Conservation (phyloP, 1,140 invertebrate genomes). For the Listronotus oregonensis region DNA sequence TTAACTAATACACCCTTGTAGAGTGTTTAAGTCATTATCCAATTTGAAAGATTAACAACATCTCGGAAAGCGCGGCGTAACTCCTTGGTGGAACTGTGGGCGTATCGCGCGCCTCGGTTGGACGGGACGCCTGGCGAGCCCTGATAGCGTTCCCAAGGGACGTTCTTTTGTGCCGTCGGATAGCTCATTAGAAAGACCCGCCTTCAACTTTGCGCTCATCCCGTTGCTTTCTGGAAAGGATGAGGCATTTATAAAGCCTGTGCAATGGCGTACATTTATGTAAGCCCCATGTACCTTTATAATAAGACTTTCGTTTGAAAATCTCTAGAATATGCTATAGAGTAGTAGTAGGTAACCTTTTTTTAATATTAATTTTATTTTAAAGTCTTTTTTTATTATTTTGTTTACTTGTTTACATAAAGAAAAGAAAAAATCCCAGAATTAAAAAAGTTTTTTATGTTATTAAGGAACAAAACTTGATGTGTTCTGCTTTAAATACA, state of each 20-base stretch:
- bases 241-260: not conserved
- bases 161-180: conserved; percentile 4
- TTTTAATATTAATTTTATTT: no score
- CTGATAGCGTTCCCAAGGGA: conserved; percentile 5
- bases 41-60: not conserved
- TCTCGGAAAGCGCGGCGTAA: not conserved
- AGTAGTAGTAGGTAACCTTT: no score
- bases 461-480: no score
- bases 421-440: no score
- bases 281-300: no score
- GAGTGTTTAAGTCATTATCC: not conserved
- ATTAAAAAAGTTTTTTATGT: no score
- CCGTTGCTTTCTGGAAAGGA: conserved; percentile 6
- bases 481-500: no score
- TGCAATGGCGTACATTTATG: not conserved
- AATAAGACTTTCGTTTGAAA: no score
- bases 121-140: conserved; percentile 7
- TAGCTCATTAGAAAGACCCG: conserved; percentile 6
- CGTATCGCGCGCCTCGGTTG: conserved; percentile 4
- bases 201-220: conserved; percentile 3
- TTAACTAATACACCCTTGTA: no score
- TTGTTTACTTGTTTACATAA: no score
- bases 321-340: no score
- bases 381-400: no score
- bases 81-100: conserved; percentile 5